phyloP scores from a whole-genome alignment of 2,113 vertebrate species.

The Trematocara nigrifrons region DNA sequence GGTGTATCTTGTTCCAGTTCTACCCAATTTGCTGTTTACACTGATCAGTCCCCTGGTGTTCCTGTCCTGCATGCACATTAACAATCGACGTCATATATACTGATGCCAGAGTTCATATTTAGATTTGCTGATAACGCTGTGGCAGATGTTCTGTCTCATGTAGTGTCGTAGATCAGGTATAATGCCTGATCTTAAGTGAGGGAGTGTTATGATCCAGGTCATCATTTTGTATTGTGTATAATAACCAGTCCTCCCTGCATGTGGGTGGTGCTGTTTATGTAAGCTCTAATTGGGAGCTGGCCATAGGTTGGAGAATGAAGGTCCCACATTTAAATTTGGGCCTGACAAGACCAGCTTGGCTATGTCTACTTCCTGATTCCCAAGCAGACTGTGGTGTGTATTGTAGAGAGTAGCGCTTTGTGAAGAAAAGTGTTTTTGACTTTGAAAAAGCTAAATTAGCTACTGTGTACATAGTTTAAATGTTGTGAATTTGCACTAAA shows the following conservation, averaged over 20 bases:
- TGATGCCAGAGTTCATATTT: not conserved
- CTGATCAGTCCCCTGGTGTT: not conserved
- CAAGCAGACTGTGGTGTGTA: not conserved
- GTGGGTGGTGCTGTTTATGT: not conserved
- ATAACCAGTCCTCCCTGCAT: not conserved
- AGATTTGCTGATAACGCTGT: not conserved
- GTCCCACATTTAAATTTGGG: not conserved
- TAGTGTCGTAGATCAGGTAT: not conserved
- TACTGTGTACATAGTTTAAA: not conserved
- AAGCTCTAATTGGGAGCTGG: not conserved
- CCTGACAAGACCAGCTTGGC: not conserved
- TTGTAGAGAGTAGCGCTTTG: not conserved
- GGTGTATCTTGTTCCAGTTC: not conserved
- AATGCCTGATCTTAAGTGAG: not conserved
- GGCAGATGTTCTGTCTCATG: not conserved
- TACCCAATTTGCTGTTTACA: not conserved
- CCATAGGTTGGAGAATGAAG: not conserved
- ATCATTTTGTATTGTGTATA: not conserved
- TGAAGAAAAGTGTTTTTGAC: not conserved
- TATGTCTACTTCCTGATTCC: not conserved
- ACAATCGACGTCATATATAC: fast-evolving
- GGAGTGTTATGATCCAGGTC: not conserved
- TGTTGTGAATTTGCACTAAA: not conserved
- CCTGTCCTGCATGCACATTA: not conserved
- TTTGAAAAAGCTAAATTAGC: not conserved